Conservation (phyloP, 2,113 vertebrate species). For the Lampris incognitus region DNA sequence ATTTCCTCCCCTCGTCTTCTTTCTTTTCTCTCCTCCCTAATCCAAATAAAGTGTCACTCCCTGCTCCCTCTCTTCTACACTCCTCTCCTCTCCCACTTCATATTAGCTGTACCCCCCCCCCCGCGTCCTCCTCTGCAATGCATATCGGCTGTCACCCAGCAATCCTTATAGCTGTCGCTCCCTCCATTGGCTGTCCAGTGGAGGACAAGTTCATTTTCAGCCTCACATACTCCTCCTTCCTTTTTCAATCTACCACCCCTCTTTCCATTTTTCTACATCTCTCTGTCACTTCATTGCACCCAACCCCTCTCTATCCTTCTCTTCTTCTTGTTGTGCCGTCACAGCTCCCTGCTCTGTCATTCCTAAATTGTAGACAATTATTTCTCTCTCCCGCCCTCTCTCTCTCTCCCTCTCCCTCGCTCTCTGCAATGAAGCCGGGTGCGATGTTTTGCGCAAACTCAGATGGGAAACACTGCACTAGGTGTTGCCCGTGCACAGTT, state of each 20-base stretch:
- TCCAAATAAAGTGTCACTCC: neutral
- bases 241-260: constrained; percentile 54
- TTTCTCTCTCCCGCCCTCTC: constrained; percentile 7
- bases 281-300: constrained; percentile 41
- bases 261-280: constrained; percentile 51
- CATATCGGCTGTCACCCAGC: neutral
- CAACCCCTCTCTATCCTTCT: neutral
- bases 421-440: neutral
- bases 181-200: constrained; percentile 62
- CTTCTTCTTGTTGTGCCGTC: constrained; percentile 33
- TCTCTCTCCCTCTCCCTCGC: constrained; percentile 21
- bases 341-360: constrained; percentile 49
- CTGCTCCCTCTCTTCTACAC: neutral
- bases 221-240: constrained; percentile 32
- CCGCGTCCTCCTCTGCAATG: neutral
- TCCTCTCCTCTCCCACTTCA: constrained; percentile 4
- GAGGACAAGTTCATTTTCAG: constrained; percentile 72
- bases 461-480: no score
- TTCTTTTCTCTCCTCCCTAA: neutral
- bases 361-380: constrained; percentile 57
- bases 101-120: constrained; percentile 10
- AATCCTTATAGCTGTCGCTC: constrained; percentile 70
- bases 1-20: neutral
- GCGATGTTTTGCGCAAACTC: no score
- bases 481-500: no score